These are phyloP conservation scores for Orthosia incerta DNA, from an alignment of 2,888 invertebrate species.

Conservation along the genomic window DNA sequence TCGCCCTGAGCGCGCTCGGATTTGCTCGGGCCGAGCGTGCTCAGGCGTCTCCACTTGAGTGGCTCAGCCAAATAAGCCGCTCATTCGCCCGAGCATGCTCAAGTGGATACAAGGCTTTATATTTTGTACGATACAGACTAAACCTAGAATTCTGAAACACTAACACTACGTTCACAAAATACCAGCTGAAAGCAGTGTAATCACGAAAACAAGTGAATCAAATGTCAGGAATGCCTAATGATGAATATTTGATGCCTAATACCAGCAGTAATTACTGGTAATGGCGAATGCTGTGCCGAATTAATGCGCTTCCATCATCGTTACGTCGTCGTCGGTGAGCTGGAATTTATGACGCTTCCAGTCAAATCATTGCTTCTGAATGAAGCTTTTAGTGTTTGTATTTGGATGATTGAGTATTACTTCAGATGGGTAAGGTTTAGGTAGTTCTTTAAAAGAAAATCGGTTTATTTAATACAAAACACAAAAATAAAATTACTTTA, in stretches of 20 bases:
- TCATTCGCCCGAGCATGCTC: too few species aligned
- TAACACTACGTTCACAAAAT: background rate
- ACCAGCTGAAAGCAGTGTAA: background rate
- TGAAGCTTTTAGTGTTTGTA: background rate
- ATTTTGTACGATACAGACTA: background rate
- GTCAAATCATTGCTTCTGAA: background rate
- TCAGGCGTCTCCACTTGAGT: too few species aligned
- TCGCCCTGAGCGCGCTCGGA: too few species aligned
- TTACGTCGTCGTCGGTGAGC: constrained; percentile 26
- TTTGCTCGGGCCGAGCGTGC: too few species aligned
- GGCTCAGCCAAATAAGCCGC: too few species aligned
- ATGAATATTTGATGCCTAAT: constrained; percentile 49
- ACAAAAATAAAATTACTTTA: too few species aligned
- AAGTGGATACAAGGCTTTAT: too few species aligned
- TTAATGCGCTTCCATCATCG: constrained; percentile 45
- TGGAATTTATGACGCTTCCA: constrained; percentile 44
- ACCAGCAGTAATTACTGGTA: constrained; percentile 37
- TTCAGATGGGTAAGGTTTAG: background rate
- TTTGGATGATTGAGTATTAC: background rate
- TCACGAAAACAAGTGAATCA: constrained; percentile 21
- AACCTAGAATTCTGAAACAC: background rate
- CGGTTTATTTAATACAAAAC: too few species aligned
- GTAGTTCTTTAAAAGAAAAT: background rate
- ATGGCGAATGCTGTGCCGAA: constrained; percentile 53
- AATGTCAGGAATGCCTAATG: constrained; percentile 38